Evolutionary conservation across 2,113 vertebrate species (phyloP).

Genomic region (Orientallactaga bullata): DNA sequence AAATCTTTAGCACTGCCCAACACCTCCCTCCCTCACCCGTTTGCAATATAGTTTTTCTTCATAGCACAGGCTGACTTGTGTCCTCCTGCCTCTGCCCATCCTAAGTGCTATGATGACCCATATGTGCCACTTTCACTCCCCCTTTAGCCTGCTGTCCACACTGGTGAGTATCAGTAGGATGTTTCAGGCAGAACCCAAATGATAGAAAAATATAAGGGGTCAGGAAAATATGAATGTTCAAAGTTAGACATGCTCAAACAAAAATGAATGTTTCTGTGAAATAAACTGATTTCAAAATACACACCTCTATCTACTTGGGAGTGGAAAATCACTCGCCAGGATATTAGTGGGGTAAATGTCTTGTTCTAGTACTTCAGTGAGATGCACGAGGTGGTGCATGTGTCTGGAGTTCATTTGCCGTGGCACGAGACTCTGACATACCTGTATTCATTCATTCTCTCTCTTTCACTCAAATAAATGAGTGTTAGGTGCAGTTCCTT

Average conservation of each 20-base stretch:
- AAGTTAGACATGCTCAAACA: not conserved
- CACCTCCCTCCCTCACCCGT: not conserved
- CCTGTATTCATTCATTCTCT: no score
- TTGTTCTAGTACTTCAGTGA: not conserved
- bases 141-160: no score
- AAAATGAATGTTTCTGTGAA: not conserved
- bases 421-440: no score
- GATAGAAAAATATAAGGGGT: not conserved
- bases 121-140: no score
- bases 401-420: no score
- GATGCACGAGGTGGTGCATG: no score
- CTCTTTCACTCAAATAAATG: no score
- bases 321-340: conserved; percentile 5
- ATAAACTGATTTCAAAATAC: not conserved
- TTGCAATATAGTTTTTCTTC: not conserved
- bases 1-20: not conserved
- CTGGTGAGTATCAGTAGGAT: not conserved
- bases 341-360: not conserved
- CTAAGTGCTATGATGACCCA: no score
- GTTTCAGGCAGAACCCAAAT: not conserved
- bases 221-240: not conserved
- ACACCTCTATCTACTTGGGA: not conserved
- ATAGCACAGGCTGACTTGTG: not conserved
- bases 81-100: no score
- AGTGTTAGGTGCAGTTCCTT: no score